phyloP scores from a whole-genome alignment of 2,888 invertebrate species.

The Meiosimyza platycephala region DNA sequence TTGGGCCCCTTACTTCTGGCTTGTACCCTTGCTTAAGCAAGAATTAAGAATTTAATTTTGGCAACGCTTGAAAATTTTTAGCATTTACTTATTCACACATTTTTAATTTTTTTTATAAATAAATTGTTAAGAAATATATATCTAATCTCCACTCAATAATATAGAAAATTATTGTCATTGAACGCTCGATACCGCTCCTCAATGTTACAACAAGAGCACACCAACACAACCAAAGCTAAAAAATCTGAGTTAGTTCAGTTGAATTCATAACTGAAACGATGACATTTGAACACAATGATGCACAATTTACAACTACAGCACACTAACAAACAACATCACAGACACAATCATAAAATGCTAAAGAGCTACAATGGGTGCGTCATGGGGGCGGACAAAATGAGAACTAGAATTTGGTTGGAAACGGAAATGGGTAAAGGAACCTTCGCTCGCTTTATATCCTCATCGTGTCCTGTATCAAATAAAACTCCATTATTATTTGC shows the following conservation, averaged over 20 bases:
- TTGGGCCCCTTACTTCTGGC: too few species aligned
- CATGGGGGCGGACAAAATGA: background rate
- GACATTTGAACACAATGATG: slow-evolving; percentile 26
- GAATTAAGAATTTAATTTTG: too few species aligned
- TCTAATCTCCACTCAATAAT: too few species aligned
- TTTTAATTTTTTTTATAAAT: too few species aligned
- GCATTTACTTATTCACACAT: too few species aligned
- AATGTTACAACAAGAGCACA: background rate
- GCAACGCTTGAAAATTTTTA: too few species aligned
- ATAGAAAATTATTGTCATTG: too few species aligned
- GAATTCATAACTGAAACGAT: slow-evolving; percentile 24
- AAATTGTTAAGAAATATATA: too few species aligned
- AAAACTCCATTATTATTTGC: slow-evolving; percentile 28
- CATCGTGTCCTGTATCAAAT: slow-evolving; percentile 22
- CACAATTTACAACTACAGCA: slow-evolving; percentile 17
- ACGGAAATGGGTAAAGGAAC: slow-evolving; percentile 4
- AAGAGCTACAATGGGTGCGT: background rate
- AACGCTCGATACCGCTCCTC: too few species aligned
- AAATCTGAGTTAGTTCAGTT: slow-evolving; percentile 33
- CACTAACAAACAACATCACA: background rate
- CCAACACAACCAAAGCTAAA: background rate
- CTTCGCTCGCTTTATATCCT: slow-evolving; percentile 4
- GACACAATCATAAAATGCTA: background rate
- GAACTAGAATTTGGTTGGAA: slow-evolving; percentile 5
- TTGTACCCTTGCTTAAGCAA: too few species aligned